These are phyloP conservation scores for Calephelis perditalis DNA, from an alignment of 2,888 invertebrate species.

Conservation along the genomic window DNA sequence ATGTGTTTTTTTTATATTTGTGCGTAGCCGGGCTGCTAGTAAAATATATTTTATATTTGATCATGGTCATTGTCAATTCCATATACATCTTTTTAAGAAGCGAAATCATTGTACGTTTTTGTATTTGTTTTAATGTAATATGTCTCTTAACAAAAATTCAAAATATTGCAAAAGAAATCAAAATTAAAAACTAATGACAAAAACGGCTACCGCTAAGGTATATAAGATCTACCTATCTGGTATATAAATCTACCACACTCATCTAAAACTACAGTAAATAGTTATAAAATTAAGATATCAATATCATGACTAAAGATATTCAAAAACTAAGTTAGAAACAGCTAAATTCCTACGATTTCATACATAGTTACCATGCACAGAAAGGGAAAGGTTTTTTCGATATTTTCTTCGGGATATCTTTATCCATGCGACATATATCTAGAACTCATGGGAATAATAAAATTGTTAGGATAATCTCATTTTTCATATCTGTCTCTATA, in stretches of 20 bases:
- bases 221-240: constrained; percentile 15
- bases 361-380: constrained; percentile 8
- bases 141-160: not conserved
- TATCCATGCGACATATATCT: constrained; percentile 1
- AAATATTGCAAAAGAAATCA: not conserved
- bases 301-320: constrained; percentile 5
- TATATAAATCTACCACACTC: constrained; percentile 19
- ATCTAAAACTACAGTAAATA: constrained; percentile 16
- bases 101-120: too few species aligned
- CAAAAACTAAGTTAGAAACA: not conserved
- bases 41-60: too few species aligned
- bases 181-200: not conserved
- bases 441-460: not conserved
- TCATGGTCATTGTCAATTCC: too few species aligned
- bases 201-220: not conserved
- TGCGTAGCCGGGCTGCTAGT: too few species aligned
- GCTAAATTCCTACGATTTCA: not conserved
- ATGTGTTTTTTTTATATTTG: too few species aligned
- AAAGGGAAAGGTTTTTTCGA: constrained; percentile 1
- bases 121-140: too few species aligned
- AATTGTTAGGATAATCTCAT: not conserved
- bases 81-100: too few species aligned
- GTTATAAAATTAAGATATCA: not conserved
- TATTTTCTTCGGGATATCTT: not conserved
- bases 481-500: not conserved